Percentiles rank a stretch among this genome's conserved stretches.
phyloP scores from a whole-genome alignment of 2,113 vertebrate genomes.

The Antechinus stuartii region DNA sequence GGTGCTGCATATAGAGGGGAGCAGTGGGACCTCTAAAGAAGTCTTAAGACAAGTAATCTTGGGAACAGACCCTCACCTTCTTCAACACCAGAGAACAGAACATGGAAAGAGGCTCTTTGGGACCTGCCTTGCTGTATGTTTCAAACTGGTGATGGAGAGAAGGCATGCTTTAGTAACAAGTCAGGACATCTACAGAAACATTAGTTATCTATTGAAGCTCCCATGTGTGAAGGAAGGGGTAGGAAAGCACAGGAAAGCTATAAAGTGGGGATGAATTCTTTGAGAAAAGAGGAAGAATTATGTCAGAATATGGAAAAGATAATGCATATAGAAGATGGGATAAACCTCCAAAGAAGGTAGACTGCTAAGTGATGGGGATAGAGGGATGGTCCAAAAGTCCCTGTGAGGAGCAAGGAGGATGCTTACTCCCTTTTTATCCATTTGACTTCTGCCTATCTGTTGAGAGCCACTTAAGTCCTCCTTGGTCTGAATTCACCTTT shows the following conservation, averaged over 20 bases:
- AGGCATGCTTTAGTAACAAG: neutral
- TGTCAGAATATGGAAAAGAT: neutral
- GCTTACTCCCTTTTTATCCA: neutral
- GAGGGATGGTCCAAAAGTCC: neutral
- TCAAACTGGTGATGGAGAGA: neutral
- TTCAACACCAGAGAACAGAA: neutral
- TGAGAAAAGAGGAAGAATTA: neutral
- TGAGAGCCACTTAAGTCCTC: neutral
- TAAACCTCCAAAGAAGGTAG: neutral
- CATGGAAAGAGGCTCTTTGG: neutral
- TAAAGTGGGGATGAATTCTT: neutral
- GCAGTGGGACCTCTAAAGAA: neutral
- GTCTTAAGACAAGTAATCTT: neutral
- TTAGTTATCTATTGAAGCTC: neutral
- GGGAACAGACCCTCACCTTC: neutral
- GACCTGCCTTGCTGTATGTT: neutral
- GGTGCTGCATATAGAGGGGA: neutral
- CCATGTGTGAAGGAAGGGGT: neutral
- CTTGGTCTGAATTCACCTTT: neutral
- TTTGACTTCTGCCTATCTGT: neutral
- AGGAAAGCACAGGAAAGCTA: neutral
- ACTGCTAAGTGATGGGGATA: neutral
- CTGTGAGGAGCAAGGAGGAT: neutral
- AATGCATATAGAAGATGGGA: neutral
- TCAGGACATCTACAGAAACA: neutral